A percentile compares a stretch with the other conserved stretches of the same genome.
phyloP scores from a whole-genome alignment of 2,888 invertebrate genomes.

The Campopleginae sp. region DNA sequence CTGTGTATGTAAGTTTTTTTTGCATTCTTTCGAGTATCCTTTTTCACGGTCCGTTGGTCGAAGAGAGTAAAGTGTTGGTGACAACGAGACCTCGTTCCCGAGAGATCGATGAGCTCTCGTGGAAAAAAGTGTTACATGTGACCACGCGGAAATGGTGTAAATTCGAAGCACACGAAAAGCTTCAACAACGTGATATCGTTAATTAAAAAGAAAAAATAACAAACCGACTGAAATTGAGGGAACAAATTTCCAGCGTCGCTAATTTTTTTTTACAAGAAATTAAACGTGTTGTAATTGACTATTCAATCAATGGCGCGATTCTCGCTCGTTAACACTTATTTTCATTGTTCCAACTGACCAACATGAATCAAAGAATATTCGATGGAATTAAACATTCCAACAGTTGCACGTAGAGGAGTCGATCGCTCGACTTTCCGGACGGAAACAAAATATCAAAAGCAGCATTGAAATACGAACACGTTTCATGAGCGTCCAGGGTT shows the following conservation, averaged over 20 bases:
- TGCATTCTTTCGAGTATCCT: neutral
- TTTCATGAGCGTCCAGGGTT: neutral
- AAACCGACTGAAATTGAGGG: neutral
- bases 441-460: neutral
- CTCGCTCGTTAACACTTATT: neutral
- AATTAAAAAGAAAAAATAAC: neutral
- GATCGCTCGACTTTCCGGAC: neutral
- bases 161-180: neutral
- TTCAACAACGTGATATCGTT: neutral
- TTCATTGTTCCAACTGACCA: neutral
- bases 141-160: neutral
- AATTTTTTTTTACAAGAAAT: neutral
- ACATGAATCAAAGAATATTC: neutral
- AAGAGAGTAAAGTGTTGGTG: slow-evolving; percentile 15
- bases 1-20: neutral
- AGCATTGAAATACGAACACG: neutral
- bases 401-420: neutral
- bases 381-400: neutral
- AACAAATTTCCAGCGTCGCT: neutral
- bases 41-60: slow-evolving; percentile 12
- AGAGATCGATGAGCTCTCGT: neutral
- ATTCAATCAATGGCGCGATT: neutral
- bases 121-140: slow-evolving; percentile 1
- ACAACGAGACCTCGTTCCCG: slow-evolving; percentile 7
- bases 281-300: neutral